phyloP scores from a whole-genome alignment of 2,888 invertebrate genomes.

The Embidobia sp. region DNA sequence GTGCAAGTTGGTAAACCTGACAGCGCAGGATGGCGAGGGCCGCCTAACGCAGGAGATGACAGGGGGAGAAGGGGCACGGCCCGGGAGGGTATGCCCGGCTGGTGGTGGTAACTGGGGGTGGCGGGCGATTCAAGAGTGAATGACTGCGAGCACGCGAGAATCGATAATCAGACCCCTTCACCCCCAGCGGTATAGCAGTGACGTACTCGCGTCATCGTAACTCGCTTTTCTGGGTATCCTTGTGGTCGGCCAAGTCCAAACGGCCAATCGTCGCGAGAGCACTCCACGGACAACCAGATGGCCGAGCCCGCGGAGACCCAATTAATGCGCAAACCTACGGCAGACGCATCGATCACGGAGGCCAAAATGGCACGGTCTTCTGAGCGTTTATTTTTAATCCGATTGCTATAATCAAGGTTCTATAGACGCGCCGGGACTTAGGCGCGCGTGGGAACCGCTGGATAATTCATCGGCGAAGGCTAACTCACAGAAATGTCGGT shows the following conservation, averaged over 20 bases:
- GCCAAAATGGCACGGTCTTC: too few relatives aligned
- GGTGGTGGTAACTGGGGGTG: slow-evolving; percentile 33
- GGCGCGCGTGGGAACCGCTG: too few relatives aligned
- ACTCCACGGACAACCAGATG: slow-evolving; percentile 25
- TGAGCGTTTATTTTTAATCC: slow-evolving; percentile 27
- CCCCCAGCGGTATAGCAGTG: slow-evolving; percentile 43
- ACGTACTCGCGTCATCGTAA: slow-evolving; percentile 33
- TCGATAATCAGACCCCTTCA: slow-evolving; percentile 79
- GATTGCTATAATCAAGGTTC: slow-evolving; percentile 23
- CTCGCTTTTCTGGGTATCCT: slow-evolving; percentile 53
- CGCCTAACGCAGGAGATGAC: slow-evolving; percentile 34
- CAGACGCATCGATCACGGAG: slow-evolving; percentile 39
- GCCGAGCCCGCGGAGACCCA: slow-evolving; percentile 7
- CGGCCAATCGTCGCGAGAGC: slow-evolving; percentile 29
- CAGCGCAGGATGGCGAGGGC: slow-evolving; percentile 20
- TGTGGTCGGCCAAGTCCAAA: slow-evolving; percentile 30
- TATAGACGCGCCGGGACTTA: too few relatives aligned
- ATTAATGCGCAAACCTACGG: slow-evolving; percentile 18
- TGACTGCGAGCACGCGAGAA: slow-evolving; percentile 76
- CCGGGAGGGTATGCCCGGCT: not conserved
- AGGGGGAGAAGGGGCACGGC: slow-evolving; percentile 37
- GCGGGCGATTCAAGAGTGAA: slow-evolving; percentile 70
- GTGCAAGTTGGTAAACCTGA: slow-evolving; percentile 55
- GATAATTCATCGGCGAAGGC: too few relatives aligned
- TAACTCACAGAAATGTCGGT: too few relatives aligned